Evolutionary conservation across 2,888 invertebrate species (phyloP).

Genomic region (Rhagonycha fulva): DNA sequence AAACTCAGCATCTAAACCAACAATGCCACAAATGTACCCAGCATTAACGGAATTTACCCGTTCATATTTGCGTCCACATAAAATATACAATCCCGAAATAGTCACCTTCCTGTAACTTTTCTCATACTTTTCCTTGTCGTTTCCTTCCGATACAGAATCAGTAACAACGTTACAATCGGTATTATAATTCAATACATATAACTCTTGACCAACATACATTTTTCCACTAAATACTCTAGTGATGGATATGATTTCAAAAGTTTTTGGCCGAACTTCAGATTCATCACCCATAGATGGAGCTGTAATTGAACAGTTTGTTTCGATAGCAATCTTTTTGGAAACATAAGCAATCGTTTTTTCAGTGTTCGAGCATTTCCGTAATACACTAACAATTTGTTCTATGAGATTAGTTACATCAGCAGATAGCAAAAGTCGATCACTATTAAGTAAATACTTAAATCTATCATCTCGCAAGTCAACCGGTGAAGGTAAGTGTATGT

Average conservation of each 20-base stretch:
- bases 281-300: background rate
- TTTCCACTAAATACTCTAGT: constrained; percentile 92
- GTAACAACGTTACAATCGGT: constrained; percentile 75
- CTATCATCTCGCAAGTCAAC: constrained; percentile 73
- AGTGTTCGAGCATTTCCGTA: constrained; percentile 50
- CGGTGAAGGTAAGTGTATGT: constrained; percentile 82
- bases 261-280: background rate
- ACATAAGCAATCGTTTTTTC: constrained; percentile 74
- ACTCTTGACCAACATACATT: constrained; percentile 72
- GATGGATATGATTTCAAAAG: constrained; percentile 65
- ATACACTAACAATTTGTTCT: constrained; percentile 58
- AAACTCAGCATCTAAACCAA: constrained; percentile 81
- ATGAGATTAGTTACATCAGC: constrained; percentile 71
- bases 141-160: background rate
- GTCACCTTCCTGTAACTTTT: constrained; percentile 40
- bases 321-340: constrained; percentile 63
- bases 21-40: constrained; percentile 90
- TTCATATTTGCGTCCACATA: constrained; percentile 93
- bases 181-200: constrained; percentile 86
- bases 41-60: constrained; percentile 78
- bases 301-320: background rate
- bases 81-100: constrained; percentile 79
- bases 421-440: constrained; percentile 59
- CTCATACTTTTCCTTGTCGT: background rate
- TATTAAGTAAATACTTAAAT: constrained; percentile 82